Conservation (phyloP, 2,888 invertebrate species). For the Leptopilina drosophilae region DNA sequence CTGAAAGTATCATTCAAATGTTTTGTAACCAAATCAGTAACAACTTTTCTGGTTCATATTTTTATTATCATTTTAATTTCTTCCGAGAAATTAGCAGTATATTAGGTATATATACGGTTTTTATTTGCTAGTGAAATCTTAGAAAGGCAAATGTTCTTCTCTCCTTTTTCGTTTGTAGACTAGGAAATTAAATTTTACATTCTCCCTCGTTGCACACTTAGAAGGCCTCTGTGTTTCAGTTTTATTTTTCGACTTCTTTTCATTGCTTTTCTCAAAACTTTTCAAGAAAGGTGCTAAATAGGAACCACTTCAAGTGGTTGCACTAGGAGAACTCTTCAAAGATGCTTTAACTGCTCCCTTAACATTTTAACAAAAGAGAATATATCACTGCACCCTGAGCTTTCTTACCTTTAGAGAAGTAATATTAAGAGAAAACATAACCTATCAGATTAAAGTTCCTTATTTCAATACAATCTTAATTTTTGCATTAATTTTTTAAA, state of each 20-base stretch:
- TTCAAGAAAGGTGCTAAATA: conserved; percentile 49
- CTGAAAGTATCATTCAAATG: no score
- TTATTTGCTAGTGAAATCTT: neutral
- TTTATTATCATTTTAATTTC: no score
- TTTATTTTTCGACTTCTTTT: conserved; percentile 34
- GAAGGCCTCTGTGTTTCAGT: conserved; percentile 46
- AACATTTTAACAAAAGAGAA: neutral
- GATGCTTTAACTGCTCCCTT: conserved; percentile 17
- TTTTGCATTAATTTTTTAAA: no score
- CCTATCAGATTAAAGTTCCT: no score
- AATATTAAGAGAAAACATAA: neutral
- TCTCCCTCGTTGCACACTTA: conserved; percentile 48
- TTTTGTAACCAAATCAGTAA: no score
- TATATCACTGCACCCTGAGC: neutral
- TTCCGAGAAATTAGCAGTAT: no score
- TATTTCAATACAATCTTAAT: no score
- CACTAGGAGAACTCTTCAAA: conserved; percentile 17
- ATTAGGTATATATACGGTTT: neutral
- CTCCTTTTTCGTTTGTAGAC: conserved; percentile 48
- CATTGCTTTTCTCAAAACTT: conserved; percentile 13
- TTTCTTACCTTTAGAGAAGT: neutral
- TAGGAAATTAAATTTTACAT: conserved; percentile 64
- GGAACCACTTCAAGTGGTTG: conserved; percentile 55
- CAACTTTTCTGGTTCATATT: no score
- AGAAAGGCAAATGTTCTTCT: neutral